These are phyloP conservation scores for Myrmecobius fasciatus DNA, from an alignment of 2,113 vertebrate species.

Conservation along the genomic window DNA sequence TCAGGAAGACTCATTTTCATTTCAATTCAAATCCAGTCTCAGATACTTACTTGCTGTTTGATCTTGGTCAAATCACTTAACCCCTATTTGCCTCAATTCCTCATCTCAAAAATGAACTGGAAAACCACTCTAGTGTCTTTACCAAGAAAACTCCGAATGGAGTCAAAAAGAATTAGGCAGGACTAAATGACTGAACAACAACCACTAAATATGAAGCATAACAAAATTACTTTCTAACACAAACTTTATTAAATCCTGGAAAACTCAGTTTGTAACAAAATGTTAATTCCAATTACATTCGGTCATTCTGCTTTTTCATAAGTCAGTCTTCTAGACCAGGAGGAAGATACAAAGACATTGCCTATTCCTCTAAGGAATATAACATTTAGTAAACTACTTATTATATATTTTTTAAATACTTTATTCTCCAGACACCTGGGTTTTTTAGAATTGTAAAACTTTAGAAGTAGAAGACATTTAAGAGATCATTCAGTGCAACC, in stretches of 20 bases:
- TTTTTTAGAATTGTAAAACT: not conserved
- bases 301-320: not conserved
- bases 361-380: not conserved
- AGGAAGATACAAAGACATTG: not conserved
- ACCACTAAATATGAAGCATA: not conserved
- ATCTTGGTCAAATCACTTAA: not conserved
- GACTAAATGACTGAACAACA: not conserved
- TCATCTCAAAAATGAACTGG: not conserved
- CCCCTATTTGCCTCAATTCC: not conserved
- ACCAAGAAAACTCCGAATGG: not conserved
- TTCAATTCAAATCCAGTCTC: not conserved
- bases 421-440: not conserved
- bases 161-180: not conserved
- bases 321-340: too few relatives aligned
- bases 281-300: not conserved
- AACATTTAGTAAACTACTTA: not conserved
- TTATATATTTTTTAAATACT: not conserved
- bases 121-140: not conserved
- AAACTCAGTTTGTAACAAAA: not conserved
- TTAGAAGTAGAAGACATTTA: not conserved
- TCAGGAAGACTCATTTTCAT: not conserved
- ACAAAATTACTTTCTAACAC: not conserved
- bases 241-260: not conserved
- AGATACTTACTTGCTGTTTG: not conserved
- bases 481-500: not conserved